A percentile compares a stretch with the other conserved stretches of the same genome.
Evolutionary conservation across 2,888 invertebrate genomes (phyloP).

Genomic region (Drosophila monieri): DNA sequence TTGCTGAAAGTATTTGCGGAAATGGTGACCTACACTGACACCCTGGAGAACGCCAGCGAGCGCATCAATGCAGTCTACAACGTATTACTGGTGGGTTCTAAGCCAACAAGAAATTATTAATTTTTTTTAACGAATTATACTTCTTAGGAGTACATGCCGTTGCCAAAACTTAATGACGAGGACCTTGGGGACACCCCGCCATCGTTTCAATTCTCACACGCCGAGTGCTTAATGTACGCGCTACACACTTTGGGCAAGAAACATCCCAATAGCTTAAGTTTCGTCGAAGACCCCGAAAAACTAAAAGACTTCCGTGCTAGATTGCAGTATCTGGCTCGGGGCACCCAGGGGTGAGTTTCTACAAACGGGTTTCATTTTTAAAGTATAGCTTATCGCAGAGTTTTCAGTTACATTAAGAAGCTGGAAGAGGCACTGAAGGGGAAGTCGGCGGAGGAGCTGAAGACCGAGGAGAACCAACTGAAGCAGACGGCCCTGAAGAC

Average conservation of each 20-base stretch:
- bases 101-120: not conserved
- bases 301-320: constrained; percentile 94
- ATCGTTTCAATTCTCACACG: constrained; percentile 95
- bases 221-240: constrained; percentile 94
- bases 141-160: constrained; percentile 92
- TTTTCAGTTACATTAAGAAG: constrained; percentile 82
- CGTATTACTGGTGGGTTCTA: constrained; percentile 88
- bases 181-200: constrained; percentile 87
- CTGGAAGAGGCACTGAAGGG: constrained; percentile 86
- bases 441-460: constrained; percentile 89
- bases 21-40: constrained; percentile 90
- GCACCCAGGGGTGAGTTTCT: constrained; percentile 91
- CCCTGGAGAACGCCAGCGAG: constrained; percentile 89
- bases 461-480: constrained; percentile 91
- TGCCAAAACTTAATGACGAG: constrained; percentile 90
- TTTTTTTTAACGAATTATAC: not conserved
- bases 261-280: constrained; percentile 90
- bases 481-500: constrained; percentile 93
- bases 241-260: constrained; percentile 91
- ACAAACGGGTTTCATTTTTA: constrained; percentile 84
- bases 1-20: constrained; percentile 94
- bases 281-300: constrained; percentile 88
- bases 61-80: constrained; percentile 91
- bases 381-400: constrained; percentile 68
- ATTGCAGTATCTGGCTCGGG: constrained; percentile 95